Conservation (phyloP, 2,888 invertebrate species). For the Endotricha flammealis region DNA sequence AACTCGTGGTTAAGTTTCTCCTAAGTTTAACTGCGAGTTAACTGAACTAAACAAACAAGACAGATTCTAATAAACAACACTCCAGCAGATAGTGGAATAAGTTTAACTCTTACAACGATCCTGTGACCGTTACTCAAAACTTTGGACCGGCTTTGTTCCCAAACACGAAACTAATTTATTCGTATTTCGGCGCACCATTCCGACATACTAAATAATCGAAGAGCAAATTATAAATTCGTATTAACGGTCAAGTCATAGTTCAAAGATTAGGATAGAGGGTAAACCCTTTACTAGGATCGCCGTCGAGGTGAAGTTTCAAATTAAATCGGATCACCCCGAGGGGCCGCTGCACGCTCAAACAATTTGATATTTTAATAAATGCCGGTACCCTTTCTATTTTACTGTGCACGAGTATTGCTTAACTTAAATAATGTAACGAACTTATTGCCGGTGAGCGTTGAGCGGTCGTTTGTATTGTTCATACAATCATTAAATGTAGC, state of each 20-base stretch:
- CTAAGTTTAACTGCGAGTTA: slow-evolving; percentile 38
- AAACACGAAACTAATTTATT: slow-evolving; percentile 77
- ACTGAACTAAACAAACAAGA: slow-evolving; percentile 48
- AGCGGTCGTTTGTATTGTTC: slow-evolving; percentile 5
- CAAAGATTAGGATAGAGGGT: slow-evolving; percentile 76
- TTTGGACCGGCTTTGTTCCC: slow-evolving; percentile 71
- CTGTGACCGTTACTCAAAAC: slow-evolving; percentile 73
- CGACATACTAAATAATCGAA: slow-evolving; percentile 73
- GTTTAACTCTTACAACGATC: slow-evolving; percentile 65
- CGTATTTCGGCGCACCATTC: slow-evolving; percentile 64
- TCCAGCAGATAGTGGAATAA: slow-evolving; percentile 52
- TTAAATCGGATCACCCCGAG: slow-evolving; percentile 55
- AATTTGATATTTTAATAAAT: slow-evolving; percentile 59
- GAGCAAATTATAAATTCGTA: slow-evolving; percentile 77
- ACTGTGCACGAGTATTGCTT: slow-evolving; percentile 16
- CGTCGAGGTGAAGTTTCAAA: slow-evolving; percentile 62
- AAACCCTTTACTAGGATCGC: slow-evolving; percentile 62
- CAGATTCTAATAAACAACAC: slow-evolving; percentile 45
- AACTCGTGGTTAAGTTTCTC: slow-evolving; percentile 15
- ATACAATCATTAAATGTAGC: slow-evolving; percentile 7
- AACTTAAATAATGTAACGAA: slow-evolving; percentile 22
- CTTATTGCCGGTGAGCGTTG: slow-evolving; percentile 12
- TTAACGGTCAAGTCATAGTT: slow-evolving; percentile 79
- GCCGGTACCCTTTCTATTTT: slow-evolving; percentile 35
- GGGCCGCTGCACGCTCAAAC: slow-evolving; percentile 54